phyloP scores from a whole-genome alignment of 2,113 vertebrate genomes.

The Anas platyrhynchos region DNA sequence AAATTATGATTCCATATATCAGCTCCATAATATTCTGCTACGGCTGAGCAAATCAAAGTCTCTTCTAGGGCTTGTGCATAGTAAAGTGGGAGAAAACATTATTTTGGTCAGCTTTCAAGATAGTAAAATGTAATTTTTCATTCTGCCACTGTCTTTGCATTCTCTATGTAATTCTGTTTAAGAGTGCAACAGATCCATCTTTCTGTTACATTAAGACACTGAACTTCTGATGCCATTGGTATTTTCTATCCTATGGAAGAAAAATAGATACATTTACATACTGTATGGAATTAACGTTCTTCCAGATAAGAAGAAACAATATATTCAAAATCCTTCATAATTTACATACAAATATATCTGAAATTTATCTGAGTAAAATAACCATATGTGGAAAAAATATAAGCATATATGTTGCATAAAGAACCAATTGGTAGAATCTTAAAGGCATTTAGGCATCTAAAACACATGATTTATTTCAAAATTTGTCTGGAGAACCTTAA shows the following conservation, averaged over 20 bases:
- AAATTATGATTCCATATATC: neutral
- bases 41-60: neutral
- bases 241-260: neutral
- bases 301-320: neutral
- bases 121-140: neutral
- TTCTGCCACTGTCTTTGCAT: neutral
- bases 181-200: neutral
- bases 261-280: neutral
- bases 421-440: neutral
- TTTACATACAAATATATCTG: neutral
- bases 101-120: neutral
- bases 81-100: neutral
- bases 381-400: neutral
- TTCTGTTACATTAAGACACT: neutral
- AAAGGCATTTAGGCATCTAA: neutral
- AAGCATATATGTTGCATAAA: neutral
- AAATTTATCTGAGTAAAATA: neutral
- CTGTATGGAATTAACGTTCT: neutral
- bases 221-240: neutral
- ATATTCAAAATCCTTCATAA: neutral
- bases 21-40: neutral
- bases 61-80: neutral
- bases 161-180: neutral
- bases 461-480: neutral
- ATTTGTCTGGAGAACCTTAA: neutral